These are phyloP conservation scores for Sebastiscus tertius DNA, from an alignment of 2,797 vertebrate genomes.

Conservation along the genomic window DNA sequence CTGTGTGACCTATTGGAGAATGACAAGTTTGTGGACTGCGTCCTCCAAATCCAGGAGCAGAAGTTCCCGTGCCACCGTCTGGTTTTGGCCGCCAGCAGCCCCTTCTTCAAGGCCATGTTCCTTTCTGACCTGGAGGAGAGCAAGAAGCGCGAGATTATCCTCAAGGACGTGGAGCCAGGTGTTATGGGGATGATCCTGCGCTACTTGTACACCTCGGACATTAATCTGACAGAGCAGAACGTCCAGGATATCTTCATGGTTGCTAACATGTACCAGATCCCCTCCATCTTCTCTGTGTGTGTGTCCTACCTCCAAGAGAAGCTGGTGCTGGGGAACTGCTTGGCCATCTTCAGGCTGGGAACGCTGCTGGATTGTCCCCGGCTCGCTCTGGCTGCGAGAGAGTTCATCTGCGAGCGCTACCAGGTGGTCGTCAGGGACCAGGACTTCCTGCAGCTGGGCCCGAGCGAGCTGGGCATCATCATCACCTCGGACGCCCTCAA, in stretches of 20 bases:
- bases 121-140: constrained; percentile 91
- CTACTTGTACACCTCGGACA: constrained; percentile 96
- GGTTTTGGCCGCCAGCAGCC: constrained; percentile 96
- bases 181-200: constrained; percentile 92
- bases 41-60: constrained; percentile 91
- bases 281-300: constrained; percentile 96
- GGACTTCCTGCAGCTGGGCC: constrained; percentile 91
- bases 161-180: constrained; percentile 92
- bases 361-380: constrained; percentile 94
- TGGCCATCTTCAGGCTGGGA: constrained; percentile 94
- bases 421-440: constrained; percentile 88
- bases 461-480: constrained; percentile 91
- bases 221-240: constrained; percentile 92
- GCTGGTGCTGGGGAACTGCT: constrained; percentile 93
- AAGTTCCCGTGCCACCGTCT: constrained; percentile 95
- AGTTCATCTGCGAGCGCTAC: constrained; percentile 94
- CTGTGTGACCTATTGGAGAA: constrained; percentile 95
- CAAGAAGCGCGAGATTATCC: constrained; percentile 87
- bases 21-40: constrained; percentile 94
- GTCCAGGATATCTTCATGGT: constrained; percentile 96
- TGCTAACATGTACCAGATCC: constrained; percentile 98
- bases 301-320: constrained; percentile 94
- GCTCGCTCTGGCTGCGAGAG: constrained; percentile 87
- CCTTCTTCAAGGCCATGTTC: constrained; percentile 95
- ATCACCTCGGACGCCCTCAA: constrained; percentile 93